phyloP scores from a whole-genome alignment of 2,888 invertebrate species.

The Nineta flava region DNA sequence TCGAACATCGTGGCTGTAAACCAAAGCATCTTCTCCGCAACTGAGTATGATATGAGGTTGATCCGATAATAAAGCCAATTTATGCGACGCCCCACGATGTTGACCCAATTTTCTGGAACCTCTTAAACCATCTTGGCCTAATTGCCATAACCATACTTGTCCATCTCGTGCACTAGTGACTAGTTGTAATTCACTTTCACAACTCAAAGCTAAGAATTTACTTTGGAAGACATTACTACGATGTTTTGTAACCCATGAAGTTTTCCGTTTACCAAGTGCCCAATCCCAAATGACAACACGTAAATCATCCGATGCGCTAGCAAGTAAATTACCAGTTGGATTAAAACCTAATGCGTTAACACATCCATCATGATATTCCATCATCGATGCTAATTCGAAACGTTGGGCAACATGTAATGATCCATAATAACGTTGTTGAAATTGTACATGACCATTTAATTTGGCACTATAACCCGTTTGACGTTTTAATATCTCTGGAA shows the following conservation, averaged over 20 bases:
- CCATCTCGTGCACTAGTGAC: constrained; percentile 84
- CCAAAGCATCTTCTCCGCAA: constrained; percentile 77
- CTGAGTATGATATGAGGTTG: constrained; percentile 66
- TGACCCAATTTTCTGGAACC: constrained; percentile 42
- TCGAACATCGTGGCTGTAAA: constrained; percentile 69
- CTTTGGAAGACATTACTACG: constrained; percentile 77
- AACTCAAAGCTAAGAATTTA: constrained; percentile 69
- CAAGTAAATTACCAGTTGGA: constrained; percentile 54
- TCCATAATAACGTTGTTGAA: constrained; percentile 59
- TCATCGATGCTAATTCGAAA: constrained; percentile 57
- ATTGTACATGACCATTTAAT: constrained; percentile 26
- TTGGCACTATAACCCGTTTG: constrained; percentile 40
- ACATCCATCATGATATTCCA: constrained; percentile 73
- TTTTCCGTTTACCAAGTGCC: constrained; percentile 48
- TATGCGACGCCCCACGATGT: constrained; percentile 67
- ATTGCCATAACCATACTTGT: constrained; percentile 47
- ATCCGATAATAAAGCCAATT: constrained; percentile 59
- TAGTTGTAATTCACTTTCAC: constrained; percentile 58
- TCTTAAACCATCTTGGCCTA: constrained; percentile 33
- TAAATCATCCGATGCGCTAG: constrained; percentile 84
- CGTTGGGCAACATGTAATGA: constrained; percentile 71
- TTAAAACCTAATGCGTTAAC: constrained; percentile 90
- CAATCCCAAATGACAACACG: constrained; percentile 83
- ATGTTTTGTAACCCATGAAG: constrained; percentile 67
- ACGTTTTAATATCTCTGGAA: constrained; percentile 48